Evolutionary conservation across 2,888 invertebrate genomes (phyloP).

Genomic region (Meandrusa payeni): DNA sequence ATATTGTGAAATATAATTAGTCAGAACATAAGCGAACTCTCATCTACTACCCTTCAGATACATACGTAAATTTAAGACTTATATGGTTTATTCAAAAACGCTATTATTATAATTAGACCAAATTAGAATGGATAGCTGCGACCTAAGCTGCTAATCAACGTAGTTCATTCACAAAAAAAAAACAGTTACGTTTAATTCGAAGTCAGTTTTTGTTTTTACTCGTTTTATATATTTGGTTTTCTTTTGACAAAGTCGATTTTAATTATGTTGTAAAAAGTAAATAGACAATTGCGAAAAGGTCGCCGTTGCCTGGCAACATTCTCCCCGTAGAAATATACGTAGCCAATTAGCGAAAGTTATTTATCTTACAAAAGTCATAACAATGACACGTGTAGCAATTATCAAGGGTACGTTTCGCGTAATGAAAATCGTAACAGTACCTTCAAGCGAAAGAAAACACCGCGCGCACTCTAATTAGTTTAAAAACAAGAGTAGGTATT

Average conservation of each 20-base stretch:
- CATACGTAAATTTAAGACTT: too few relatives aligned
- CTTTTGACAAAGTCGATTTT: constrained; percentile 9
- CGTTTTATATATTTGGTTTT: too few relatives aligned
- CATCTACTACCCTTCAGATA: too few relatives aligned
- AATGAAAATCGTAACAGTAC: constrained; percentile 39
- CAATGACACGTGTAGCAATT: constrained; percentile 52
- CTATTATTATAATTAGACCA: too few relatives aligned
- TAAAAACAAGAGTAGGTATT: constrained; percentile 57
- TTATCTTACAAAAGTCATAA: constrained; percentile 27
- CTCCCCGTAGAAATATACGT: constrained; percentile 19
- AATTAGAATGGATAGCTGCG: too few relatives aligned
- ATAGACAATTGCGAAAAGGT: constrained; percentile 9
- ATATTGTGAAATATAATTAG: too few relatives aligned
- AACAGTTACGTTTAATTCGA: too few relatives aligned
- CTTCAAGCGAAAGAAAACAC: constrained; percentile 38
- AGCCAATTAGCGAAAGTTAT: constrained; percentile 26
- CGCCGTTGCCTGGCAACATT: constrained; percentile 20
- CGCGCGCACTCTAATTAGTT: constrained; percentile 61
- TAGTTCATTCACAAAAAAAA: too few relatives aligned
- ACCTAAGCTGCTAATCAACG: too few relatives aligned
- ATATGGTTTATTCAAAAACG: too few relatives aligned
- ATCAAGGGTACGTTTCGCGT: constrained; percentile 40
- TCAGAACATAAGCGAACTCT: too few relatives aligned
- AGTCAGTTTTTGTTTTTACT: too few relatives aligned
- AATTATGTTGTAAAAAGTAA: constrained; percentile 12